Evolutionary conservation across 2,888 invertebrate genomes (phyloP).

Genomic region (Stictocephala bisonia): DNA sequence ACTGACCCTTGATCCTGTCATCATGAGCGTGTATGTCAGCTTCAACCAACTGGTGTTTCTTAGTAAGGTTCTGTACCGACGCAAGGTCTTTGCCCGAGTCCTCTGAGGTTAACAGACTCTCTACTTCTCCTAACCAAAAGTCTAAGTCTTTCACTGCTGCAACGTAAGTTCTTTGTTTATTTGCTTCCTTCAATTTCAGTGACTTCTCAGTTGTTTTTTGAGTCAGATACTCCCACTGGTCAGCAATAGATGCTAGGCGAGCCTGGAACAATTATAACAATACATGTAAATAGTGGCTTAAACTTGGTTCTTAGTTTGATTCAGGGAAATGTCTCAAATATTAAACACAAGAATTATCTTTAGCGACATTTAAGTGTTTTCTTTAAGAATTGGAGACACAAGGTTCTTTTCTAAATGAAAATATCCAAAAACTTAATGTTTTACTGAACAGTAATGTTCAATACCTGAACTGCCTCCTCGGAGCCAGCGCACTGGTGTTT

Average conservation of each 20-base stretch:
- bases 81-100: slow-evolving; percentile 98
- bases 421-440: no score
- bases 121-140: slow-evolving; percentile 99
- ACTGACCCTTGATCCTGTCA: slow-evolving; percentile 84
- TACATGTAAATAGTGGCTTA: no score
- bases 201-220: slow-evolving; percentile 99
- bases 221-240: slow-evolving; percentile 98
- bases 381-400: no score
- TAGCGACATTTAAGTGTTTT: no score
- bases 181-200: slow-evolving; percentile 97
- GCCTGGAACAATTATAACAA: no score
- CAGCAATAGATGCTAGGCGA: slow-evolving; percentile 90
- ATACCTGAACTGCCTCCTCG: slow-evolving; percentile 94
- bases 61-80: slow-evolving; percentile 98
- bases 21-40: slow-evolving; percentile 98
- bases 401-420: no score
- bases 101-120: slow-evolving; percentile 93
- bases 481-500: slow-evolving; percentile 97
- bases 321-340: no score
- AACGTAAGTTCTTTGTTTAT: slow-evolving; percentile 98
- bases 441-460: background rate
- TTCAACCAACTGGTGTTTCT: slow-evolving; percentile 98
- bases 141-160: slow-evolving; percentile 99
- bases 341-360: no score
- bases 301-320: no score